Evolutionary conservation across 1,140 invertebrate species (phyloP).

Genomic region (Calliopsis andreniformis): DNA sequence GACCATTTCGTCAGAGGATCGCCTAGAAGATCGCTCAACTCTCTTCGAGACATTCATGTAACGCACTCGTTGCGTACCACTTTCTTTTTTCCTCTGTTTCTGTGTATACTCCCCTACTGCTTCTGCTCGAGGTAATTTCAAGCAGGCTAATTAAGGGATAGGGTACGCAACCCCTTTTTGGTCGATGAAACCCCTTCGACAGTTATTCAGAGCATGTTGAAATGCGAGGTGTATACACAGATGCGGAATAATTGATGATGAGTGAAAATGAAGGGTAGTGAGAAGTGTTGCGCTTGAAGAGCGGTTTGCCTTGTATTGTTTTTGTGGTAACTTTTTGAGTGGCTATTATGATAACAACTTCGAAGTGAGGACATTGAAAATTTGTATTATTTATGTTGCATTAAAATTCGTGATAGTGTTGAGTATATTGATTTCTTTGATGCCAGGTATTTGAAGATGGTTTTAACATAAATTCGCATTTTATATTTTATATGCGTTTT

Average conservation of each 20-base stretch:
- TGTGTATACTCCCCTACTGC: neutral
- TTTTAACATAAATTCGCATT: too few species aligned
- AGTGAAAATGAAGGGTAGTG: neutral
- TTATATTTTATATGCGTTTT: too few species aligned
- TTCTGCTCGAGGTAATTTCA: constrained; percentile 27
- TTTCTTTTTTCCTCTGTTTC: neutral
- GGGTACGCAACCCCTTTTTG: neutral
- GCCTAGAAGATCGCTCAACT: neutral
- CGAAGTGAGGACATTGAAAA: too few species aligned
- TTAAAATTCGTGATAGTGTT: too few species aligned
- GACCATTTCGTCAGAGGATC: neutral
- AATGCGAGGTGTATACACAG: neutral
- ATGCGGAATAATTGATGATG: neutral
- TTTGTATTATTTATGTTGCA: too few species aligned
- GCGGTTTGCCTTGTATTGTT: too few species aligned
- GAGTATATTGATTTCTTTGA: too few species aligned
- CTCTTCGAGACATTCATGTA: constrained; percentile 13
- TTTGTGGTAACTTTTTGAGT: too few species aligned
- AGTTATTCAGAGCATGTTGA: constrained; percentile 6
- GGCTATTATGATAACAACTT: too few species aligned
- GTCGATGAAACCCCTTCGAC: constrained; percentile 3
- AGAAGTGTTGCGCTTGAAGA: too few species aligned
- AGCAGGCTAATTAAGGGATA: constrained; percentile 23
- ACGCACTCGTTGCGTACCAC: neutral
- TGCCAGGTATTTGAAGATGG: too few species aligned